Evolutionary conservation across 2,797 vertebrate genomes (phyloP).

Genomic region (Glyptemys insculpta): DNA sequence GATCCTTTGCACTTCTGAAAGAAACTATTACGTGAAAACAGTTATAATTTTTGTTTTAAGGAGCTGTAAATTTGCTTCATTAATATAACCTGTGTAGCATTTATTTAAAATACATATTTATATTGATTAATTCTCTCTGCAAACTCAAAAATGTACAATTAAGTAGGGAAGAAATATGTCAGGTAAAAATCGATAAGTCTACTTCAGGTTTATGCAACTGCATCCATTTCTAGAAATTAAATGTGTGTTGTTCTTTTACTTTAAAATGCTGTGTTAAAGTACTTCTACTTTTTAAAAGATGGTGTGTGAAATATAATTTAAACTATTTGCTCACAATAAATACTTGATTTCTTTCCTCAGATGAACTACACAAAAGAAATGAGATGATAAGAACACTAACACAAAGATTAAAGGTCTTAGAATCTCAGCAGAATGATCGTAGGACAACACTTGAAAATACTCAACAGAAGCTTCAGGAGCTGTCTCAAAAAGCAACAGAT

Average conservation of each 20-base stretch:
- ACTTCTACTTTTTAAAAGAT: not conserved
- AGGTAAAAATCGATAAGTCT: not conserved
- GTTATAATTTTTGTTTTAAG: not conserved
- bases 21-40: not conserved
- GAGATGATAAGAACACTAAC: constrained; percentile 87
- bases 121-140: not conserved
- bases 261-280: not conserved
- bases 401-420: constrained; percentile 81
- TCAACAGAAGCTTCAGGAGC: constrained; percentile 83
- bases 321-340: not conserved
- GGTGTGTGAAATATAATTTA: accelerated
- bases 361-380: constrained; percentile 88
- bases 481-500: constrained; percentile 80
- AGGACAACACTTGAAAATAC: constrained; percentile 79
- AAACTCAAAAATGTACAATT: not conserved
- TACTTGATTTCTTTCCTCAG: constrained; percentile 75
- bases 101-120: accelerated
- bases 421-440: constrained; percentile 83
- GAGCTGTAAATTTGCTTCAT: not conserved
- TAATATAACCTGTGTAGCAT: not conserved
- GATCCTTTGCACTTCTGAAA: not conserved
- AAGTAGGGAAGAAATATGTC: not conserved
- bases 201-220: not conserved
- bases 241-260: not conserved
- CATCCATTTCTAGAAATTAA: accelerated